Percentiles rank a stretch among this genome's conserved stretches.
These are phyloP conservation scores for Nasonovia ribisnigri DNA, from an alignment of 2,888 invertebrate species.

Conservation along the genomic window DNA sequence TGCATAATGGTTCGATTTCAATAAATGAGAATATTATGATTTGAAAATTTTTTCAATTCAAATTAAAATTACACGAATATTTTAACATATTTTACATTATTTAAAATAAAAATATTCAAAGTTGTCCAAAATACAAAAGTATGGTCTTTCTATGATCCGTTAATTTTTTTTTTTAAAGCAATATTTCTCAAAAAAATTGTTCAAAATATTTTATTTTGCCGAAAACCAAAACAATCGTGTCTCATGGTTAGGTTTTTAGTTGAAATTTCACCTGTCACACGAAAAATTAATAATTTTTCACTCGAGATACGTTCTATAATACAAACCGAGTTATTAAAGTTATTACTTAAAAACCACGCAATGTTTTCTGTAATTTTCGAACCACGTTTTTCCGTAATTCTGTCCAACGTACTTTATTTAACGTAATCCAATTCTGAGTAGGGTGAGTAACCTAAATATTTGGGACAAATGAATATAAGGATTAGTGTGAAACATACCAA, in stretches of 20 bases:
- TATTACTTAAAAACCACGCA: constrained; percentile 17
- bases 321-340: neutral
- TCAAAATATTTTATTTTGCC: neutral
- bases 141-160: neutral
- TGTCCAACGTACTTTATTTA: neutral
- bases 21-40: neutral
- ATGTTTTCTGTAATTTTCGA: constrained; percentile 8
- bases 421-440: neutral
- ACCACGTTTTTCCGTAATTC: neutral
- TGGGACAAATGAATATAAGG: constrained; percentile 24
- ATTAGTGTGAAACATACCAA: constrained; percentile 11
- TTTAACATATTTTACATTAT: neutral
- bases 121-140: neutral
- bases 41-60: neutral
- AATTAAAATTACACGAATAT: neutral
- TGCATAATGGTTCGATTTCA: neutral
- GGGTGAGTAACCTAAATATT: neutral
- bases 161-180: neutral
- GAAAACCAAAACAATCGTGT: neutral
- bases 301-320: neutral
- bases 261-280: neutral
- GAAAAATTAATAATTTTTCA: constrained; percentile 1
- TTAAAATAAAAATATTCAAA: neutral
- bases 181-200: neutral
- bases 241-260: neutral